These are phyloP conservation scores for Aleiodes alternator DNA, from an alignment of 2,888 invertebrate genomes.

Conservation along the genomic window DNA sequence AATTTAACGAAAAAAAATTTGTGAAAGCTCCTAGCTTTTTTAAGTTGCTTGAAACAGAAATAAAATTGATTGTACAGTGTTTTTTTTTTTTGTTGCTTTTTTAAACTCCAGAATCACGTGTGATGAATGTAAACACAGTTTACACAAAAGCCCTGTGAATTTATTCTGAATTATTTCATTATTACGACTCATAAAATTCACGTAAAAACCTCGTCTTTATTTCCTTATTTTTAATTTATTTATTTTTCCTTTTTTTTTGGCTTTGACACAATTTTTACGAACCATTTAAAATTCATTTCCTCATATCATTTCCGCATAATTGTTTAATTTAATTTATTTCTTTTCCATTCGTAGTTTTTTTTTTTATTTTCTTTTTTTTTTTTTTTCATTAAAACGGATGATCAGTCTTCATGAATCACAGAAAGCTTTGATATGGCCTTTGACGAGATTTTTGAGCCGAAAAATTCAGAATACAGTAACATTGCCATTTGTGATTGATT, in stretches of 20 bases:
- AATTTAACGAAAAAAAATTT: neutral
- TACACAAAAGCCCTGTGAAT: too few species aligned
- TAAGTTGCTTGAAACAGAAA: neutral
- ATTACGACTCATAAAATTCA: constrained; percentile 38
- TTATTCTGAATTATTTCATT: constrained; percentile 15
- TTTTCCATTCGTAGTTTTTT: constrained; percentile 41
- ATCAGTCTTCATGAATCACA: constrained; percentile 74
- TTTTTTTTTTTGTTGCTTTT: too few species aligned
- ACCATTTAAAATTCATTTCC: constrained; percentile 9
- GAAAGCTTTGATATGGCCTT: constrained; percentile 73
- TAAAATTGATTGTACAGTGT: too few species aligned
- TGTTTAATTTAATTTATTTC: constrained; percentile 37
- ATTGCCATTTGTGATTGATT: constrained; percentile 47
- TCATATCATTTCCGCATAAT: constrained; percentile 4
- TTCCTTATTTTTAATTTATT: constrained; percentile 30
- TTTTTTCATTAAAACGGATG: constrained; percentile 61
- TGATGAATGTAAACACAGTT: too few species aligned
- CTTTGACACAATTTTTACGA: constrained; percentile 37
- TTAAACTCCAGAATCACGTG: too few species aligned
- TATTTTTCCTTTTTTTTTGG: constrained; percentile 6
- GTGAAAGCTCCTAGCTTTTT: neutral
- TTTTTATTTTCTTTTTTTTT: constrained; percentile 45
- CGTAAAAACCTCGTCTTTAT: constrained; percentile 33
- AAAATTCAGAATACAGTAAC: constrained; percentile 44
- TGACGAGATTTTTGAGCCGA: constrained; percentile 57